These are phyloP conservation scores for Drosophila pseudotakahashii DNA, from an alignment of 2,888 invertebrate species.

Conservation along the genomic window DNA sequence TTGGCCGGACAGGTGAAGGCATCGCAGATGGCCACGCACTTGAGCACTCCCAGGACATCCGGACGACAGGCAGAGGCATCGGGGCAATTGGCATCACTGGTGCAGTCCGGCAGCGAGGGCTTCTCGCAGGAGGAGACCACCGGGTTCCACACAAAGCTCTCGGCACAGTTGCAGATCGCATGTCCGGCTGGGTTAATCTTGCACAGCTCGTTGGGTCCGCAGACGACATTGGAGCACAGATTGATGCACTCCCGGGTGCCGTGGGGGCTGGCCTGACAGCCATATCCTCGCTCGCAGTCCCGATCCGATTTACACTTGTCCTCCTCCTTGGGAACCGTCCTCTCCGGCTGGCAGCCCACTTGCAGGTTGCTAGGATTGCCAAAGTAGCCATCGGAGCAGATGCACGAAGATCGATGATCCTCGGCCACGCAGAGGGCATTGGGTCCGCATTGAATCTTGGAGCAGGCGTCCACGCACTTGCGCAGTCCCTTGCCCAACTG, in stretches of 20 bases:
- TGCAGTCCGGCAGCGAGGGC: slow-evolving; percentile 93
- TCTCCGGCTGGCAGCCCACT: slow-evolving; percentile 91
- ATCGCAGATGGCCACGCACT: slow-evolving; percentile 91
- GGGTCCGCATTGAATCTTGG: slow-evolving; percentile 94
- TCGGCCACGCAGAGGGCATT: slow-evolving; percentile 94
- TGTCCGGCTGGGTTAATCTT: slow-evolving; percentile 88
- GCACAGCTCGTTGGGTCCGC: slow-evolving; percentile 93
- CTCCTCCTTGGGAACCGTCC: slow-evolving; percentile 86
- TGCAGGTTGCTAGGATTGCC: slow-evolving; percentile 93
- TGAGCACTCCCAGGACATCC: slow-evolving; percentile 93
- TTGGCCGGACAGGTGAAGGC: slow-evolving; percentile 94
- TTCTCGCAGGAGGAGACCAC: slow-evolving; percentile 92
- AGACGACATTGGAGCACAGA: slow-evolving; percentile 92
- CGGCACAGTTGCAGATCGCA: slow-evolving; percentile 92
- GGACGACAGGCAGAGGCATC: slow-evolving; percentile 90
- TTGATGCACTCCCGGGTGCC: slow-evolving; percentile 90
- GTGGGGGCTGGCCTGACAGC: slow-evolving; percentile 88
- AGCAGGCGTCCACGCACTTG: slow-evolving; percentile 94
- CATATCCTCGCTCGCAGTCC: slow-evolving; percentile 90
- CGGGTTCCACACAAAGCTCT: slow-evolving; percentile 93
- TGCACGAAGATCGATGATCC: slow-evolving; percentile 93
- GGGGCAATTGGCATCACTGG: slow-evolving; percentile 89
- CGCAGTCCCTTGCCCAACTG: slow-evolving; percentile 91
- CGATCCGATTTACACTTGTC: slow-evolving; percentile 88
- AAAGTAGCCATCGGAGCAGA: slow-evolving; percentile 92